Conservation (phyloP, 1,140 invertebrate genomes). For the Schlechtendalia chinensis region DNA sequence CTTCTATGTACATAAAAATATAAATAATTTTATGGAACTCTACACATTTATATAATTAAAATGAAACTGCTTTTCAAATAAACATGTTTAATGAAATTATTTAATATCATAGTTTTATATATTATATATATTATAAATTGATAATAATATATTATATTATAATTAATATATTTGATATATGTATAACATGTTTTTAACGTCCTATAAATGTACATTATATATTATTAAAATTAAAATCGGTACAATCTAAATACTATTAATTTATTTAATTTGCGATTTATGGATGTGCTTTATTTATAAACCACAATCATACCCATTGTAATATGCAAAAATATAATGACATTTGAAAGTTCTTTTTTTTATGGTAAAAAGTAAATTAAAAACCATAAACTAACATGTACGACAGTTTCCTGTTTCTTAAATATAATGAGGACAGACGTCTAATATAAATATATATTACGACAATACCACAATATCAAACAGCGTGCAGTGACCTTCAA, state of each 20-base stretch:
- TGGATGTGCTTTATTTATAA: not conserved
- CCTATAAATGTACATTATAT: too few relatives aligned
- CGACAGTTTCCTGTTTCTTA: slow-evolving; percentile 11
- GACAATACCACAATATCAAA: not conserved
- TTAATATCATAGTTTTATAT: too few relatives aligned
- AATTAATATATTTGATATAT: too few relatives aligned
- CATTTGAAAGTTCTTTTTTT: slow-evolving; percentile 27
- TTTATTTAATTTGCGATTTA: not conserved
- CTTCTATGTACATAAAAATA: too few relatives aligned
- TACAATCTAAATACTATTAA: not conserved
- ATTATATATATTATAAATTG: too few relatives aligned
- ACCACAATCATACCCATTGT: not conserved
- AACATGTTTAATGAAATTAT: too few relatives aligned
- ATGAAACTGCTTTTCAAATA: too few relatives aligned
- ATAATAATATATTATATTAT: too few relatives aligned
- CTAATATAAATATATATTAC: not conserved
- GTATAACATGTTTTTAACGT: too few relatives aligned
- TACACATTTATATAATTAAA: too few relatives aligned
- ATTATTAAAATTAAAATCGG: not conserved
- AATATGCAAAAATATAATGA: not conserved
- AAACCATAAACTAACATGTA: not conserved
- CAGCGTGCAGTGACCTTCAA: not conserved
- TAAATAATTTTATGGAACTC: too few relatives aligned
- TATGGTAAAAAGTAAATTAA: not conserved
- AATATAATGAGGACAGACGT: slow-evolving; percentile 25